Base-by-base conservation (phyloP, 2,113 vertebrate species). In the Cricetomys ansorgei region DNA sequence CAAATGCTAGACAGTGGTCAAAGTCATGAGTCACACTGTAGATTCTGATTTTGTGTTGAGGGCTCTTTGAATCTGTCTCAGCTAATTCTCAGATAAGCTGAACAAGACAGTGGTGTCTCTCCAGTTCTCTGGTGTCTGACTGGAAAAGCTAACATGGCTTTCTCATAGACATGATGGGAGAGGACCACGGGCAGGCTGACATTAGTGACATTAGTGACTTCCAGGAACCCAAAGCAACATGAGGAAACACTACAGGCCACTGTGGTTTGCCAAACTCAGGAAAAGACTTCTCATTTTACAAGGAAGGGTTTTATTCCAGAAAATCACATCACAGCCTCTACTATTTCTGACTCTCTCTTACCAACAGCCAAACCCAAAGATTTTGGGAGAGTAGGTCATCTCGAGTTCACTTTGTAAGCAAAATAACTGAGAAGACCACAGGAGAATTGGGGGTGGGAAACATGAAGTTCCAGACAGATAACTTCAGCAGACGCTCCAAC, bases 281-380 rank as follows among this genome's bases (percentile, higher is more conserved):
- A 91, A 94, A 95, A 94, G 23, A 53, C 50, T 76, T 45, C 59
- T 94, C 48, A 34, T 69, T 76, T 55, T 67, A 86, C 77, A 67
- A 43, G 86, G 19, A 94, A 92, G 76, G 64, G 17, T 40, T 91
- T 59, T 86, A 27, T 77, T 91, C 65, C 65, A 95, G 90, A 89
- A 96, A 95, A 92, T 91, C 40, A 31, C 80, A 34, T 77, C 45
- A 34, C 3, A 70, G 55, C 79, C 65, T 76, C 48, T 86, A 59
- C 75, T 80, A 48, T 59, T 91, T 92, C 72, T 91, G 53, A 91
- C 55, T 81, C 40, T 73, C 45, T 65, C 31, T 92, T 64, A 80
- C 13, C 37, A 40, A 15, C 53, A 91, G 89, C 45, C 53, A 92
- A 86, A 77, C 6, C 50, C 59, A 83, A 37, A 11, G 73, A 29